A percentile compares a stretch with the other conserved stretches of the same genome.
These are phyloP conservation scores for Zaprionus obscuricornis DNA, from an alignment of 2,888 invertebrate species.

Conservation along the genomic window DNA sequence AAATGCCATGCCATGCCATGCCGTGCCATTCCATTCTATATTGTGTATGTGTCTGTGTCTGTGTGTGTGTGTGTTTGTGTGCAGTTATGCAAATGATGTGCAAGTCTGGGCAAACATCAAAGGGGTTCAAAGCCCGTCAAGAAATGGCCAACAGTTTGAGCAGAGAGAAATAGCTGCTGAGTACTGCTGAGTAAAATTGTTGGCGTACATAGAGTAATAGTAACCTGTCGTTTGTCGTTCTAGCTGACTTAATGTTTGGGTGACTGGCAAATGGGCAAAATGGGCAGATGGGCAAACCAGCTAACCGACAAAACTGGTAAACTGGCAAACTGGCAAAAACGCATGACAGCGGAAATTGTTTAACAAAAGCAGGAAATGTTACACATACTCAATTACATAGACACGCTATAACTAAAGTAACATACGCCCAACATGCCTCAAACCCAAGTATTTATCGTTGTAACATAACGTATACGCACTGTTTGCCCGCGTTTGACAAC, in stretches of 20 bases:
- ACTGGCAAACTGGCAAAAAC: constrained; percentile 14
- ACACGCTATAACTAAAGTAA: constrained; percentile 17
- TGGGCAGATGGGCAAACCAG: constrained; percentile 13
- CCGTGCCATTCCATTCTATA: too few species aligned
- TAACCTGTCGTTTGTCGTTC: constrained; percentile 17
- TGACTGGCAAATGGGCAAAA: constrained; percentile 7
- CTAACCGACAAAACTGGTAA: too few species aligned
- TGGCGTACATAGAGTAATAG: too few species aligned
- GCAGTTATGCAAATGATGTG: constrained; percentile 47
- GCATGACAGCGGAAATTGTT: constrained; percentile 67
- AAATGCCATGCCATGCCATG: too few species aligned
- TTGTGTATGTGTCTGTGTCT: background rate
- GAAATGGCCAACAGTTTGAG: constrained; percentile 21
- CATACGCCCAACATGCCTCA: background rate
- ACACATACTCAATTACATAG: constrained; percentile 42
- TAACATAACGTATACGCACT: constrained; percentile 62
- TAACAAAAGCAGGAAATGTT: constrained; percentile 69
- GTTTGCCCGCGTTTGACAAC: constrained; percentile 64
- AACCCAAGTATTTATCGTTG: background rate
- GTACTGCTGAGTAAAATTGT: too few species aligned
- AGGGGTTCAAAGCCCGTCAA: constrained; percentile 33
- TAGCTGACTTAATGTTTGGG: constrained; percentile 32
- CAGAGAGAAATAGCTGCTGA: too few species aligned
- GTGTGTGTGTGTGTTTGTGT: constrained; percentile 11
- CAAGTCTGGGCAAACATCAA: constrained; percentile 39